These are phyloP conservation scores for Drosophila erecta DNA, from an alignment of 1,140 invertebrate species.

Conservation along the genomic window DNA sequence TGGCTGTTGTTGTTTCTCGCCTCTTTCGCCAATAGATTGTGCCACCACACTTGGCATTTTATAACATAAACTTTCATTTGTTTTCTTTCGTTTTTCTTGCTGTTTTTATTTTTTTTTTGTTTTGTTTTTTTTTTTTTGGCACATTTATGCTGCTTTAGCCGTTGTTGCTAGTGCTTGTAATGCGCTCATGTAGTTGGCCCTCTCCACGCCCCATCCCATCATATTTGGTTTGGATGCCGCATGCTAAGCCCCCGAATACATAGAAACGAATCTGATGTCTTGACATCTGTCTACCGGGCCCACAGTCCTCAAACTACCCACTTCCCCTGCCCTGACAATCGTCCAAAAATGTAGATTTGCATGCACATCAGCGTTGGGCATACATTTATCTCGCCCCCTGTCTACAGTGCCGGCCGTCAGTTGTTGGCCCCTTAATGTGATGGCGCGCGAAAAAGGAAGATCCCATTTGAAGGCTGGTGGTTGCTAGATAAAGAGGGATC, in stretches of 20 bases:
- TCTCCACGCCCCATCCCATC: not conserved
- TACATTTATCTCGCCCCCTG: conserved; percentile 70
- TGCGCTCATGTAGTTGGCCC: conserved; percentile 59
- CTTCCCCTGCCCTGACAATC: conserved; percentile 54
- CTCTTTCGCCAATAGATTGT: conserved; percentile 72
- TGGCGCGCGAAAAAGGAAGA: not conserved
- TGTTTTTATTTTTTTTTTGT: conserved; percentile 7
- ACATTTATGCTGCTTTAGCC: conserved; percentile 28
- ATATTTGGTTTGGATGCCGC: conserved; percentile 50
- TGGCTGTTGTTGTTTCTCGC: conserved; percentile 38
- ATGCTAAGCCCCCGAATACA: conserved; percentile 51
- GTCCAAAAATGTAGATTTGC: conserved; percentile 79
- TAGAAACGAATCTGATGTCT: conserved; percentile 67
- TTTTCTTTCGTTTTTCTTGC: conserved; percentile 64
- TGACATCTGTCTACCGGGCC: conserved; percentile 72
- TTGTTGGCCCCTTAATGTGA: conserved; percentile 58
- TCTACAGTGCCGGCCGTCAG: conserved; percentile 31
- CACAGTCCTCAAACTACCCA: not conserved
- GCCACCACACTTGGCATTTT: conserved; percentile 79
- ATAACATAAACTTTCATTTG: conserved; percentile 83
- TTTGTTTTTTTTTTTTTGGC: conserved; percentile 5
- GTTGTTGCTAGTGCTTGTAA: conserved; percentile 63
- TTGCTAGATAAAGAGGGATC: not conserved
- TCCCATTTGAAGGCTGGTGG: not conserved
- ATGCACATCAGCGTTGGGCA: conserved; percentile 77